phyloP scores from a whole-genome alignment of 1,140 invertebrate genomes.

The Lepidurus apus region DNA sequence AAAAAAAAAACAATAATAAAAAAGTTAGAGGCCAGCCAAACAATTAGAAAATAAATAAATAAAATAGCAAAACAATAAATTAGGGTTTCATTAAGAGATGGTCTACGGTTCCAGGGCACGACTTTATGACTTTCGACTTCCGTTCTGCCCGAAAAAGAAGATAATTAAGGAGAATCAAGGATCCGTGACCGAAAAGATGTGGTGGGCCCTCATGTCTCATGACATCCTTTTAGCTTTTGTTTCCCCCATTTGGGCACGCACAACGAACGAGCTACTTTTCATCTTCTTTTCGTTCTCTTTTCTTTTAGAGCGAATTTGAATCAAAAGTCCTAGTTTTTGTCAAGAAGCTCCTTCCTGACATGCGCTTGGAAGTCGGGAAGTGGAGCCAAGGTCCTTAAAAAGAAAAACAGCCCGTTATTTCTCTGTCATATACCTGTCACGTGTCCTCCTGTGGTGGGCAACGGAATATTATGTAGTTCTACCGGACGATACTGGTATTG shows the following conservation, averaged over 20 bases:
- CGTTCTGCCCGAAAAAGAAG: background rate
- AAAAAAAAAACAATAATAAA: no score
- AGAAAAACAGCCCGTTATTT: conserved; percentile 8
- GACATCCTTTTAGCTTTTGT: background rate
- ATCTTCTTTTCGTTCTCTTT: background rate
- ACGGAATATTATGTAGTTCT: conserved; percentile 63
- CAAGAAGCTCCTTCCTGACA: background rate
- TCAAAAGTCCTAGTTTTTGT: background rate
- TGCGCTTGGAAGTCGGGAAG: background rate
- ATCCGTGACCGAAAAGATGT: conserved; percentile 10
- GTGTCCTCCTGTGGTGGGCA: conserved; percentile 64
- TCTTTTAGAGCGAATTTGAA: background rate
- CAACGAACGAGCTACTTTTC: background rate
- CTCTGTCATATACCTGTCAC: conserved; percentile 54
- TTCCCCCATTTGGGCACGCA: conserved; percentile 1
- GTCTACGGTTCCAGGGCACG: background rate
- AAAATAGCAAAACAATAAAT: no score
- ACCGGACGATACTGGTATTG: conserved; percentile 52
- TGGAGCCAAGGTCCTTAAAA: background rate
- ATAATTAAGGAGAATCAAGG: background rate
- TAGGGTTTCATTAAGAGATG: no score
- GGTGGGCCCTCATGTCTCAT: background rate
- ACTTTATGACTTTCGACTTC: background rate
- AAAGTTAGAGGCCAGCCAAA: no score
- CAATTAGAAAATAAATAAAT: no score